These are phyloP conservation scores for Spisula subtruncata DNA, from an alignment of 2,888 invertebrate species.

Conservation along the genomic window DNA sequence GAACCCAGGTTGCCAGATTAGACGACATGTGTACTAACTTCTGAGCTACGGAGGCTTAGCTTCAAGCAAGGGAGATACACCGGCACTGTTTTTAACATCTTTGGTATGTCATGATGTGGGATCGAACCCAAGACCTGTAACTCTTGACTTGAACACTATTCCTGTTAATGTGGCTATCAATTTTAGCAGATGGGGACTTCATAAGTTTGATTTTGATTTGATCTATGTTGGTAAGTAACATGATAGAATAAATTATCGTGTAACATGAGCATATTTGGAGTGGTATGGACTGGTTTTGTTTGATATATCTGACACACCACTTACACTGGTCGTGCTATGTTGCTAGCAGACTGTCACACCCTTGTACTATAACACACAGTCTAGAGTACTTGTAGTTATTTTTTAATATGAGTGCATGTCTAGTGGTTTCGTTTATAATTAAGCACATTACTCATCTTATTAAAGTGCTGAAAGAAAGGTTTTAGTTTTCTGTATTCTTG, in stretches of 20 bases:
- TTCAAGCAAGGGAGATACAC: no score
- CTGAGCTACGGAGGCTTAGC: no score
- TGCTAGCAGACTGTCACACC: background rate
- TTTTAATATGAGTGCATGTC: background rate
- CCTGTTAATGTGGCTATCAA: no score
- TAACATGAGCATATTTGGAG: background rate
- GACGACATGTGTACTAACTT: no score
- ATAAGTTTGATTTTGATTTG: background rate
- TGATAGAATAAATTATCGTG: background rate
- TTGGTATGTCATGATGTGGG: no score
- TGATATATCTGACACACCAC: background rate
- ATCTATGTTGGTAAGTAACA: background rate
- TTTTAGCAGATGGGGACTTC: no score
- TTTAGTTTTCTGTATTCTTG: no score
- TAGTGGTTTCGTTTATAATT: conserved; percentile 1
- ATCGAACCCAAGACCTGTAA: no score
- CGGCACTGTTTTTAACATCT: no score
- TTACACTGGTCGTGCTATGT: background rate
- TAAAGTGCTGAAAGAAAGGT: background rate
- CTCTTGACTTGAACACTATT: no score
- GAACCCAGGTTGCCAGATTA: no score
- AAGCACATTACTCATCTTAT: background rate
- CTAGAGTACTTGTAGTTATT: background rate
- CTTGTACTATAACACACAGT: background rate
- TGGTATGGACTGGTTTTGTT: background rate